Percentiles rank a stretch among this genome's conserved stretches.
phyloP scores from a whole-genome alignment of 64 coral and sea anemone species.

The Stichodactyla mertensii region DNA sequence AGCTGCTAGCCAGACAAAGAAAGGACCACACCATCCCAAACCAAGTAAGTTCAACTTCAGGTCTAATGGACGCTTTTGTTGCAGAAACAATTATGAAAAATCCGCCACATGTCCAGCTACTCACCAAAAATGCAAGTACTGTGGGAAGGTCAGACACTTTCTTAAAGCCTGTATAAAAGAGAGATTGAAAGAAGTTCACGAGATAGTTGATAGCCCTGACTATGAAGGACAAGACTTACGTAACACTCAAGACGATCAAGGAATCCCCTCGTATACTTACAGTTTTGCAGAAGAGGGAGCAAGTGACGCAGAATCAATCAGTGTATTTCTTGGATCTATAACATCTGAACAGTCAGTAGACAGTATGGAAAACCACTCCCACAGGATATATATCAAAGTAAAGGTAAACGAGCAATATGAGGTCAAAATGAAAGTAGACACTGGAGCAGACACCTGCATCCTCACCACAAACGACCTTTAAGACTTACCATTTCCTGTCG shows the following conservation, averaged over 20 bases:
- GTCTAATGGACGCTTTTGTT: no score
- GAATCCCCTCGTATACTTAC: neutral
- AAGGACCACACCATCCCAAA: no score
- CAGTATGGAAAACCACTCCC: slow-evolving; percentile 28
- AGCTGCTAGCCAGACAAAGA: no score
- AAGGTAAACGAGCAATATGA: slow-evolving; percentile 21
- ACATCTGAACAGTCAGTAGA: slow-evolving; percentile 43
- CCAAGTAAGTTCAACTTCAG: no score
- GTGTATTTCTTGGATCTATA: neutral
- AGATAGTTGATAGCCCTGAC: no score
- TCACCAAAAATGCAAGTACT: no score
- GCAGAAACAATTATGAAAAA: no score
- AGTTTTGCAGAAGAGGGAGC: neutral
- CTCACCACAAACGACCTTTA: slow-evolving; percentile 31
- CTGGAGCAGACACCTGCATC: slow-evolving; percentile 44
- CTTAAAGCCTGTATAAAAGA: no score
- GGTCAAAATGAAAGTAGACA: slow-evolving; percentile 48
- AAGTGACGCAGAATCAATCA: neutral
- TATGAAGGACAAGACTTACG: no score
- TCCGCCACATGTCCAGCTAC: no score
- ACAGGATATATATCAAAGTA: slow-evolving; percentile 19
- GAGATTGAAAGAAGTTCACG: no score
- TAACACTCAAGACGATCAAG: neutral
- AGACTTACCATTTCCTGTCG: slow-evolving; percentile 1
- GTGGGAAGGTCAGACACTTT: no score